Conservation (phyloP, 1,140 invertebrate species). For the Leucophenga varia region DNA sequence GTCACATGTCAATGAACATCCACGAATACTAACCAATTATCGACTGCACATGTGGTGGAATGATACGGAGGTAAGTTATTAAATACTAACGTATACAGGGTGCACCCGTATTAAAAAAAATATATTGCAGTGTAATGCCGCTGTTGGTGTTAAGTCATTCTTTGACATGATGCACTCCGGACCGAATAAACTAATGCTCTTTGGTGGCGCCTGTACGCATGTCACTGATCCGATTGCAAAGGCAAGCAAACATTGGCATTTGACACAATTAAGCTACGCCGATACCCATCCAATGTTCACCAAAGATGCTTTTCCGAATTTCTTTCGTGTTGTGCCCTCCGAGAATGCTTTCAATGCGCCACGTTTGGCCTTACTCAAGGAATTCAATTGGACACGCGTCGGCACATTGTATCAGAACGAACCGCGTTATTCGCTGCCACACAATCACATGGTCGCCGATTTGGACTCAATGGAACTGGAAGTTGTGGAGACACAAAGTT, state of each 20-base stretch:
- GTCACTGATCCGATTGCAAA: slow-evolving; percentile 98
- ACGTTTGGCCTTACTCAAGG: slow-evolving; percentile 79
- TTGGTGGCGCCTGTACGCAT: slow-evolving; percentile 93
- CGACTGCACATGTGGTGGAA: slow-evolving; percentile 93
- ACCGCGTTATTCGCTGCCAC: slow-evolving; percentile 88
- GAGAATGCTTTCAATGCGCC: slow-evolving; percentile 96
- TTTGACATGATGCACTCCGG: slow-evolving; percentile 97
- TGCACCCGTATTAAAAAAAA: too few relatives aligned
- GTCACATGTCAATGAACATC: slow-evolving; percentile 89
- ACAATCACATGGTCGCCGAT: slow-evolving; percentile 87
- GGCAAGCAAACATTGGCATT: slow-evolving; percentile 94
- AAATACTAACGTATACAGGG: too few relatives aligned
- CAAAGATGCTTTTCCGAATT: slow-evolving; percentile 90
- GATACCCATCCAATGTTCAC: slow-evolving; percentile 99
- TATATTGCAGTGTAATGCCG: slow-evolving; percentile 93
- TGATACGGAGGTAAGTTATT: slow-evolving; percentile 81
- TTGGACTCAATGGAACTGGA: slow-evolving; percentile 79
- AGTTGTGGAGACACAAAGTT: slow-evolving; percentile 89
- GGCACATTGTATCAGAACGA: slow-evolving; percentile 97
- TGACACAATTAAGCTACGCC: slow-evolving; percentile 95
- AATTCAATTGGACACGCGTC: slow-evolving; percentile 97
- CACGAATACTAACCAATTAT: slow-evolving; percentile 79
- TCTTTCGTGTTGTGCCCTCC: slow-evolving; percentile 93
- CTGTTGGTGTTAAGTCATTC: slow-evolving; percentile 94
- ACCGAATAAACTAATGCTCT: slow-evolving; percentile 90